Percentiles rank a stretch among this genome's conserved stretches.
phyloP scores from a whole-genome alignment of 2,888 invertebrate species.

The Pilophorus perplexus region DNA sequence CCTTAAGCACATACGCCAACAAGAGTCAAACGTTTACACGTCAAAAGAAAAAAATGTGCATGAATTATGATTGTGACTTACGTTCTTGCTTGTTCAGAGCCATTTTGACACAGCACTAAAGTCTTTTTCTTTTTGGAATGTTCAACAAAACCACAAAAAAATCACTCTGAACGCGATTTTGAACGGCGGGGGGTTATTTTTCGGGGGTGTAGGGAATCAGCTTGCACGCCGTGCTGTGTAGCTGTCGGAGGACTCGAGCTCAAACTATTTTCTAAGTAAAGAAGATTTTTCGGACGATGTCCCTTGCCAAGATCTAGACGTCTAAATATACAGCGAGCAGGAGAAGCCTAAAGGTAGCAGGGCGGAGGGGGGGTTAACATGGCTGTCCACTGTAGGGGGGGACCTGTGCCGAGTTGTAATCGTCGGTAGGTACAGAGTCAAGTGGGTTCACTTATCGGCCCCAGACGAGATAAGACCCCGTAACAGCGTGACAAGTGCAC shows the following conservation, averaged over 20 bases:
- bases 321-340: conserved; percentile 37
- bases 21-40: no score
- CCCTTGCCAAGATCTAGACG: conserved; percentile 30
- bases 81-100: conserved; percentile 53
- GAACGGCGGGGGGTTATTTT: conserved; percentile 16
- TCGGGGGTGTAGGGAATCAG: conserved; percentile 16
- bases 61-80: no score
- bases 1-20: no score
- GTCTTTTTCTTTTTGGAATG: conserved; percentile 30
- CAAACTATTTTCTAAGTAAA: conserved; percentile 41
- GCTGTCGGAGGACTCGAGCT: conserved; percentile 37
- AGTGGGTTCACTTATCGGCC: no score
- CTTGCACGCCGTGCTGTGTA: conserved; percentile 20
- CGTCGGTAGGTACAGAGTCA: no score
- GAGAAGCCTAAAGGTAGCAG: no score
- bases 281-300: conserved; percentile 36
- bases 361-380: neutral
- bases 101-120: conserved; percentile 50
- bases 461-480: no score
- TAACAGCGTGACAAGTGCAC: no score
- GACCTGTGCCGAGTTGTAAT: no score
- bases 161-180: conserved; percentile 19
- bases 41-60: no score
- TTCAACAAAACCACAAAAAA: conserved; percentile 17
- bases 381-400: no score